A percentile compares a stretch with the other conserved stretches of the same genome.
Evolutionary conservation across 1,140 invertebrate species (phyloP).

Genomic region (Pseudachorutes palmiensis): DNA sequence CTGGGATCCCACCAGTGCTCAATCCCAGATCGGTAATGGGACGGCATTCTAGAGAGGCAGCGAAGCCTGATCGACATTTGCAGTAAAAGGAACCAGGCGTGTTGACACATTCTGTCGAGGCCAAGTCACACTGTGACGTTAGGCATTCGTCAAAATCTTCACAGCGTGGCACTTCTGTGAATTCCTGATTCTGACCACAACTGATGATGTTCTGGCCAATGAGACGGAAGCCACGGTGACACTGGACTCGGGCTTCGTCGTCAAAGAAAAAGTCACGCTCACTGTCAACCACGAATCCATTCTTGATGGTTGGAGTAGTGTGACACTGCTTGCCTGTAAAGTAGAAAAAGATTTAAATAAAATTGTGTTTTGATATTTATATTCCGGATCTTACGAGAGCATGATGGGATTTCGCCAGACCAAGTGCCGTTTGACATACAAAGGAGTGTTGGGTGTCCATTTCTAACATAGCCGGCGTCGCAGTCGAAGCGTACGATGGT

Average conservation of each 20-base stretch:
- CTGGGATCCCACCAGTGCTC: constrained; percentile 78
- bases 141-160: constrained; percentile 64
- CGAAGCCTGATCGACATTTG: constrained; percentile 74
- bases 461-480: constrained; percentile 80
- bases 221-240: constrained; percentile 77
- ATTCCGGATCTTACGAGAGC: constrained; percentile 71
- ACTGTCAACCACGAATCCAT: constrained; percentile 72
- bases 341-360: neutral
- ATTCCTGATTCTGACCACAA: constrained; percentile 76
- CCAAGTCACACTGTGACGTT: constrained; percentile 76
- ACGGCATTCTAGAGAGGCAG: constrained; percentile 77
- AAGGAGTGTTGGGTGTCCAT: constrained; percentile 77
- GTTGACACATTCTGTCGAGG: constrained; percentile 85
- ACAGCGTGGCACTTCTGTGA: constrained; percentile 64
- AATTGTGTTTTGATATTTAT: neutral
- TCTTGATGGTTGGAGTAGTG: constrained; percentile 69
- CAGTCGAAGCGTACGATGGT: constrained; percentile 92
- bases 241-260: constrained; percentile 86
- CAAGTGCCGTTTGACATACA: constrained; percentile 96
- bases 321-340: constrained; percentile 63
- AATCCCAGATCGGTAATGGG: constrained; percentile 79
- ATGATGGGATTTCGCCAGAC: constrained; percentile 83
- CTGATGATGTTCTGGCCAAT: constrained; percentile 77
- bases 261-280: constrained; percentile 69
- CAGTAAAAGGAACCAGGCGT: constrained; percentile 84